Evolutionary conservation across 2,113 vertebrate species (phyloP).

Genomic region (Prunella himalayana): DNA sequence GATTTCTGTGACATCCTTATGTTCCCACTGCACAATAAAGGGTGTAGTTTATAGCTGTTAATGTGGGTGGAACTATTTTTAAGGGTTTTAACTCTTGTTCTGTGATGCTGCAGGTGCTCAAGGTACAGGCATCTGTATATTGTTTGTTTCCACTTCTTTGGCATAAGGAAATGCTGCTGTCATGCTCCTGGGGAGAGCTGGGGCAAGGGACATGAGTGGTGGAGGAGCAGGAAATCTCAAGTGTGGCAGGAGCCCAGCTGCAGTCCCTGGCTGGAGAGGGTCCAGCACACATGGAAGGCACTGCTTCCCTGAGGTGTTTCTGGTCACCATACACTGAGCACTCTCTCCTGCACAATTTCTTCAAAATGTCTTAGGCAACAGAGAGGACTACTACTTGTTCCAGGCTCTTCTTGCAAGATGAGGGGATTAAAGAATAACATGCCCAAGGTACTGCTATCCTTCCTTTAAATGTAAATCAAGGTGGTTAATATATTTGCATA

Average conservation of each 20-base stretch:
- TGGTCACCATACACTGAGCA: accelerated
- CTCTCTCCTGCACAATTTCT: background rate
- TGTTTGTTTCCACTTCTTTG: background rate
- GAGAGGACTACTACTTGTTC: background rate
- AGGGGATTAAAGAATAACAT: background rate
- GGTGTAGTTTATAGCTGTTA: background rate
- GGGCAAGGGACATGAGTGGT: accelerated
- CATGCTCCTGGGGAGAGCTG: background rate
- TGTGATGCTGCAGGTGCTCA: background rate
- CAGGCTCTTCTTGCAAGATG: background rate
- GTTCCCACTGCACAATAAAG: background rate
- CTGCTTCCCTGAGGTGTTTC: accelerated
- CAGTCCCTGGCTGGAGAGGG: background rate
- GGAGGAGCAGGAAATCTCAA: background rate
- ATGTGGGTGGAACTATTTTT: background rate
- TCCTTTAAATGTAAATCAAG: background rate
- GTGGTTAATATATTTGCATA: background rate
- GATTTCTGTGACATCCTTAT: background rate
- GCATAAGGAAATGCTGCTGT: background rate
- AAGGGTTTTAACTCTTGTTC: background rate
- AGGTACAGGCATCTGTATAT: background rate
- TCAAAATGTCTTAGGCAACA: background rate
- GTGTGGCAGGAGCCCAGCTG: background rate
- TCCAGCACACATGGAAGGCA: background rate
- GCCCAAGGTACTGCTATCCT: background rate